phyloP scores from a whole-genome alignment of 2,113 vertebrate species.

The Halichoeres trimaculatus region DNA sequence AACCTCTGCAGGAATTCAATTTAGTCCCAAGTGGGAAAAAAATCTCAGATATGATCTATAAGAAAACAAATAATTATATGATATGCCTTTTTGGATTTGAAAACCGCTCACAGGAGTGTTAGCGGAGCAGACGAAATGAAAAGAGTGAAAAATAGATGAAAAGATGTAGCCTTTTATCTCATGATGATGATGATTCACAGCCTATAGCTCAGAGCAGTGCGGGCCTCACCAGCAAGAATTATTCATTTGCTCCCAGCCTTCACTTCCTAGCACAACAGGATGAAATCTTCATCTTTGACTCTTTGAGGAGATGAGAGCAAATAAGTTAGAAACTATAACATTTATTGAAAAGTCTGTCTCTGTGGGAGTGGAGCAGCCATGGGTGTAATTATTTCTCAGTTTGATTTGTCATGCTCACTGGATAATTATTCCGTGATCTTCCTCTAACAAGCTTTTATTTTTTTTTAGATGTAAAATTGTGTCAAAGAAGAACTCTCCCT shows the following conservation, averaged over 20 bases:
- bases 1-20: conserved; percentile 55
- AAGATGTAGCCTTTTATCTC: conserved; percentile 65
- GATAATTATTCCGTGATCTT: conserved; percentile 33
- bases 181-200: conserved; percentile 61
- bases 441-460: background rate
- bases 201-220: conserved; percentile 53
- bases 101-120: conserved; percentile 43
- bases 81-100: conserved; percentile 45
- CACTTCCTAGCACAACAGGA: conserved; percentile 28
- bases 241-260: conserved; percentile 51
- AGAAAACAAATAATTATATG: conserved; percentile 55
- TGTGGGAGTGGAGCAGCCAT: background rate
- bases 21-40: conserved; percentile 30
- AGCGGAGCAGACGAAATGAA: conserved; percentile 39
- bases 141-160: conserved; percentile 55
- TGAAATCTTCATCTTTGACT: conserved; percentile 40
- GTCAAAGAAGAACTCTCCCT: background rate
- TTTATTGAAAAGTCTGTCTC: conserved; percentile 26
- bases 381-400: conserved; percentile 6
- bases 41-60: conserved; percentile 53
- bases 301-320: conserved; percentile 35
- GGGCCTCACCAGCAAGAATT: conserved; percentile 58
- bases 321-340: conserved; percentile 35
- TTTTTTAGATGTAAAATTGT: background rate
- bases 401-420: conserved; percentile 30